These are phyloP conservation scores for Coptodon rendalli DNA, from an alignment of 2,113 vertebrate genomes.

Conservation along the genomic window DNA sequence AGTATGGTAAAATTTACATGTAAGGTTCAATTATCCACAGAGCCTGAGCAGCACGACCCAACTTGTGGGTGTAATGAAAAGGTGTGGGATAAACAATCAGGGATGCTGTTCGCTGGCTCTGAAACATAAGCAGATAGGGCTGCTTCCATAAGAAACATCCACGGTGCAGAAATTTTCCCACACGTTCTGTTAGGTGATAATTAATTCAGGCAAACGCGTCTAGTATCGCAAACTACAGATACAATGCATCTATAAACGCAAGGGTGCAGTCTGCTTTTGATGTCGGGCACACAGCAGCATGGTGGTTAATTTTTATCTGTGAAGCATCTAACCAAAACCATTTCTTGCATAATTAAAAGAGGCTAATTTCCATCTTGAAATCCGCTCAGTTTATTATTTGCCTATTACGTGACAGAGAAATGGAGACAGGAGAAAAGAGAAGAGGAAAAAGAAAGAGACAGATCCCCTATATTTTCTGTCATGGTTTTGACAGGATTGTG, in stretches of 20 bases:
- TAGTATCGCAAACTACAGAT: conserved; percentile 10
- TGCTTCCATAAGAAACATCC: background rate
- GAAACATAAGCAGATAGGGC: conserved; percentile 9
- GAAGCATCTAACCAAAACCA: background rate
- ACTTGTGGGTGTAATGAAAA: background rate
- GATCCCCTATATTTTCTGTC: background rate
- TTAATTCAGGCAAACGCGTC: conserved; percentile 18
- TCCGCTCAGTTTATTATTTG: conserved; percentile 20
- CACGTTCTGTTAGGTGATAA: conserved; percentile 36
- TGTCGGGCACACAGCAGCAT: background rate
- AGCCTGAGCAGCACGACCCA: background rate
- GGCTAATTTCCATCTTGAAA: conserved; percentile 9
- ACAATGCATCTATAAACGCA: background rate
- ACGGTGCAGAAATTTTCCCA: background rate
- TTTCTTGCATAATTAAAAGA: conserved; percentile 28
- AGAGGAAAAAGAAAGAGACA: background rate
- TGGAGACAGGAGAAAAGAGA: background rate
- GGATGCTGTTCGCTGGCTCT: background rate
- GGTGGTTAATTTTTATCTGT: background rate
- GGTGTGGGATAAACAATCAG: background rate
- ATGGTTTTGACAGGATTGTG: conserved; percentile 4
- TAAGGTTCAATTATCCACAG: background rate
- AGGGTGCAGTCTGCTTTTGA: background rate
- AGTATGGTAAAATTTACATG: background rate
- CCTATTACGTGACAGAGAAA: background rate